Percentiles rank a stretch among this genome's conserved stretches.
phyloP scores from a whole-genome alignment of 1,140 invertebrate genomes.

The Formica selysi region DNA sequence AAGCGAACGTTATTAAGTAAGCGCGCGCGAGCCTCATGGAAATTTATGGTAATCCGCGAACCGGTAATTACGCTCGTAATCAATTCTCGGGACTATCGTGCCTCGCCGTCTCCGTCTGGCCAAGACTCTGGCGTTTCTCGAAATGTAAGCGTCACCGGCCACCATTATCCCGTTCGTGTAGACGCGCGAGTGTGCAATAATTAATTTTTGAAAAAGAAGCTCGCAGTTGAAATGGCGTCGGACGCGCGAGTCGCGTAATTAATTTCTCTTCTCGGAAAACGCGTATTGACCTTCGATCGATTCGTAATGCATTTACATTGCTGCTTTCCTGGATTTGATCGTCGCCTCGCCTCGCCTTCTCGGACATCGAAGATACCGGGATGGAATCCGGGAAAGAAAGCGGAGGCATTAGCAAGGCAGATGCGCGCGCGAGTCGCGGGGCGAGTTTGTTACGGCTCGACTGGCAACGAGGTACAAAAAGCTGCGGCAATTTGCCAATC shows the following conservation, averaged over 20 bases:
- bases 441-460: not conserved
- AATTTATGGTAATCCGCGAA: slow-evolving; percentile 73
- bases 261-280: too few species aligned
- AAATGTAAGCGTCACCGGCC: slow-evolving; percentile 29
- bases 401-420: slow-evolving; percentile 32
- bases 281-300: too few species aligned
- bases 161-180: slow-evolving; percentile 27
- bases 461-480: slow-evolving; percentile 26
- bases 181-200: slow-evolving; percentile 29
- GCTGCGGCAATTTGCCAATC: slow-evolving; percentile 67
- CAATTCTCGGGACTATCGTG: slow-evolving; percentile 70
- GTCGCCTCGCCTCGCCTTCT: not conserved
- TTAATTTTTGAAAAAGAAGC: slow-evolving; percentile 16
- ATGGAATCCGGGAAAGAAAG: slow-evolving; percentile 26
- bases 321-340: not conserved
- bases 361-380: not conserved
- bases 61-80: slow-evolving; percentile 73
- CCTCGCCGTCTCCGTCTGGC: slow-evolving; percentile 41
- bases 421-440: not conserved
- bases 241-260: too few species aligned
- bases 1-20: slow-evolving; percentile 51
- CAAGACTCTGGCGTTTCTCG: slow-evolving; percentile 36
- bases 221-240: not conserved
- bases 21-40: slow-evolving; percentile 60
- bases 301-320: not conserved